Base-by-base conservation (phyloP, 2,888 invertebrate genomes). In the Globia sparganii region DNA sequence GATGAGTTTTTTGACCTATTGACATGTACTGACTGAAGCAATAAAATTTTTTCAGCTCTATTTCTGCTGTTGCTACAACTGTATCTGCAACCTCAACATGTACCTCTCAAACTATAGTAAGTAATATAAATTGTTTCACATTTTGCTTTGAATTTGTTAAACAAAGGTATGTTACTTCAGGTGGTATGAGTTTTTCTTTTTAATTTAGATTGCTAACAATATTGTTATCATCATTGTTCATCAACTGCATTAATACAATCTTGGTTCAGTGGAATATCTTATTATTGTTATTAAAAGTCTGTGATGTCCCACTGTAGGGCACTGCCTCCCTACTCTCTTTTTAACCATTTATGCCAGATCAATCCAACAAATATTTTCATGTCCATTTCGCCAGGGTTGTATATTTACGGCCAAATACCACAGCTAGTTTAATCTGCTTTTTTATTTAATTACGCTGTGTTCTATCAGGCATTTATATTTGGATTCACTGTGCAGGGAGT, bases 61-160 rank as follows among this genome's bases (percentile, higher is more conserved):
- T 94, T 88, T 92, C 96, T 93, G 93, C 95, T 91, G 94, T 94
- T 89, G 91, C 94, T 91, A 94, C 95, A 90, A 92, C 95, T 92
- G 94, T 95, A 89, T 92, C 96, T 92, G 94, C 94, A 88, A 93
- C 96, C 88, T 92, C 95, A 95, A 94, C 95, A 97, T 97, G 97
- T 92, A 94, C 94, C 83, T 94, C 95, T 87, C 97, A 96, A 91
- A 94, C 94, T 90, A 93, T 92, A 92, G 97, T 97, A 91, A 95
- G 96, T 94, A 75, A 67, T 73, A 68, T 68, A 72, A 66, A 79
- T 77, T 74, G 68, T 72, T 78, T 71, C 28, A 66, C 49, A 80
- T 64, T 74, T 77, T 72, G 31, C 71, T 75, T 79, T 73, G 53
- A 64, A 62, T 71, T 56, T 65, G 13, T 62, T 46, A 58, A 78